phyloP scores from a whole-genome alignment of 2,888 invertebrate species.

The Sylvicola fuscatus region DNA sequence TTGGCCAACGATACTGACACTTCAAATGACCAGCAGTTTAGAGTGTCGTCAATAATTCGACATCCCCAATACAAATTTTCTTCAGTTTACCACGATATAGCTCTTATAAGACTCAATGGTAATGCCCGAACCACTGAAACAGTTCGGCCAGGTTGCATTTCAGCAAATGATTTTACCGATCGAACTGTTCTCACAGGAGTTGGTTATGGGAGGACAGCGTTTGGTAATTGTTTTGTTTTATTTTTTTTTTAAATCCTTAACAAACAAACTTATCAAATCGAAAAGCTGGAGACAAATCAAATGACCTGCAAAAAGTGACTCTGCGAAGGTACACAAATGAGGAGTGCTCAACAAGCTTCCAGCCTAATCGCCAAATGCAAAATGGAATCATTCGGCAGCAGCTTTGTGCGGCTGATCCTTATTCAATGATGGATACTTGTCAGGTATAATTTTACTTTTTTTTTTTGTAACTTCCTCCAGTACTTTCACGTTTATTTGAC shows the following conservation, averaged over 20 bases:
- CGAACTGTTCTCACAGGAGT: conserved; percentile 30
- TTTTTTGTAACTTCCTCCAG: no score
- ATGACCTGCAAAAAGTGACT: conserved; percentile 18
- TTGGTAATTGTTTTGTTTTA: no score
- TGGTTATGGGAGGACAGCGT: conserved; percentile 37
- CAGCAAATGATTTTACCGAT: conserved; percentile 20
- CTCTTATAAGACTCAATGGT: conserved; percentile 31
- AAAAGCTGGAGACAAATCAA: conserved; percentile 15
- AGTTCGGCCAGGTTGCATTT: conserved; percentile 37
- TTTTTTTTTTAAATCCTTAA: no score
- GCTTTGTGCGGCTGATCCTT: conserved; percentile 1
- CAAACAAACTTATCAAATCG: no score
- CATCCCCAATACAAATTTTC: conserved; percentile 36
- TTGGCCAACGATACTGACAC: conserved; percentile 4
- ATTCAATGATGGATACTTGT: conserved; percentile 2
- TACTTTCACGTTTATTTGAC: not conserved
- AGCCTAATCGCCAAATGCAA: conserved; percentile 5
- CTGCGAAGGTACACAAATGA: conserved; percentile 17
- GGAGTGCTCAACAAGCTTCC: conserved; percentile 11
- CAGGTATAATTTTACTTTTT: not conserved
- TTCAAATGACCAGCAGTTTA: conserved; percentile 4
- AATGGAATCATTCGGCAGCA: not conserved
- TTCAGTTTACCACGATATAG: conserved; percentile 41
- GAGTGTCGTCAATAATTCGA: conserved; percentile 11
- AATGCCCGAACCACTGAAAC: conserved; percentile 20